phyloP scores from a whole-genome alignment of 92 coral and sea anemone species.

The Desmophyllum pertusum region DNA sequence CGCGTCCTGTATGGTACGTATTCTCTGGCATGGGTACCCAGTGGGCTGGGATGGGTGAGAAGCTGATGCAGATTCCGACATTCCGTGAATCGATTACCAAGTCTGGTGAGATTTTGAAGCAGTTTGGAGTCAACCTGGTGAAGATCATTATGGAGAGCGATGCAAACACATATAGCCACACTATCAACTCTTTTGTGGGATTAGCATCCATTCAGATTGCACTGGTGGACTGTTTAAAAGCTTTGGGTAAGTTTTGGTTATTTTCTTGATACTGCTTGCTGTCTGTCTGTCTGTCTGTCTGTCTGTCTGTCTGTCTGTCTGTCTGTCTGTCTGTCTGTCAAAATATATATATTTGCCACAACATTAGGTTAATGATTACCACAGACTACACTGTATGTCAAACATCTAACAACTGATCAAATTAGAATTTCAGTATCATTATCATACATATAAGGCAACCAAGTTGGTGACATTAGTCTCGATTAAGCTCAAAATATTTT shows the following conservation, averaged over 20 bases:
- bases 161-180: conserved; percentile 62
- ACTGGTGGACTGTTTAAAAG: conserved; percentile 72
- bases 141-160: conserved; percentile 71
- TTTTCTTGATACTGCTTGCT: background rate
- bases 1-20: conserved; percentile 77
- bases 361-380: no score
- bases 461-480: no score
- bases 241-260: conserved; percentile 52
- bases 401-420: no score
- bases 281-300: background rate
- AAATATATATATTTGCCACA: no score
- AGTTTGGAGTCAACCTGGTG: conserved; percentile 68
- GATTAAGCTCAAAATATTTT: no score
- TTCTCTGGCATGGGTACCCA: conserved; percentile 91
- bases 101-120: conserved; percentile 62
- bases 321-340: no score
- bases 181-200: conserved; percentile 79
- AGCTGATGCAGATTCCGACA: conserved; percentile 70
- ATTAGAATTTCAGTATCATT: no score
- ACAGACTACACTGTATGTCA: no score
- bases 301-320: background rate
- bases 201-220: conserved; percentile 86
- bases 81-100: conserved; percentile 65
- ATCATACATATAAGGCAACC: no score
- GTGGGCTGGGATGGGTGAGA: conserved; percentile 86